phyloP scores from a whole-genome alignment of 2,888 invertebrate species.

The Hybos culiciformis region DNA sequence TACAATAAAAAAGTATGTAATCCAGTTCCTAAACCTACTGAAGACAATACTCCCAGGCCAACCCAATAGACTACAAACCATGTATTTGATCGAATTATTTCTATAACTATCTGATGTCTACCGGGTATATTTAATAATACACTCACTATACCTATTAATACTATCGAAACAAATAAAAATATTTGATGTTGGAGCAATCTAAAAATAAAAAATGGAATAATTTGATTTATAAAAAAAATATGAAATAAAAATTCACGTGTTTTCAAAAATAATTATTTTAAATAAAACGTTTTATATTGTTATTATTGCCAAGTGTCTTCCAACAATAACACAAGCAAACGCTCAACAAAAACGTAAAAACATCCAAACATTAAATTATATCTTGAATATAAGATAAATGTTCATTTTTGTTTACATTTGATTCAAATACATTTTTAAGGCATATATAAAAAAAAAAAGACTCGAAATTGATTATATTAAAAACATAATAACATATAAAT shows the following conservation, averaged over 20 bases:
- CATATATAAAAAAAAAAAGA: no score
- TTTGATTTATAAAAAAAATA: not conserved
- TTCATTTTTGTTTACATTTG: no score
- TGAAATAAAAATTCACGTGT: not conserved
- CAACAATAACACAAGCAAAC: not conserved
- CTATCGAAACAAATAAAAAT: constrained; percentile 26
- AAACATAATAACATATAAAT: not conserved
- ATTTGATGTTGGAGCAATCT: constrained; percentile 31
- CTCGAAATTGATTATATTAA: no score
- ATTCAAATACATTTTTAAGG: no score
- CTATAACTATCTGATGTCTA: constrained; percentile 31
- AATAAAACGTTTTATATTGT: no score
- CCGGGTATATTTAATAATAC: constrained; percentile 32
- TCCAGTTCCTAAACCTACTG: constrained; percentile 95
- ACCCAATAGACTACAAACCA: constrained; percentile 67
- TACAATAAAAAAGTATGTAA: constrained; percentile 97
- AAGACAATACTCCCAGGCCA: constrained; percentile 86
- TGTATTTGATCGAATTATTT: constrained; percentile 29
- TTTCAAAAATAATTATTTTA: not conserved
- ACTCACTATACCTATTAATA: constrained; percentile 30
- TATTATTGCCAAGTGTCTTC: no score
- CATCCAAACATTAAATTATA: no score
- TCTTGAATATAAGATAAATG: no score
- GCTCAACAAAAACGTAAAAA: not conserved
- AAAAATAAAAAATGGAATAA: constrained; percentile 6